Evolutionary conservation across 1,140 invertebrate genomes (phyloP).

Genomic region (Orchesella cincta): DNA sequence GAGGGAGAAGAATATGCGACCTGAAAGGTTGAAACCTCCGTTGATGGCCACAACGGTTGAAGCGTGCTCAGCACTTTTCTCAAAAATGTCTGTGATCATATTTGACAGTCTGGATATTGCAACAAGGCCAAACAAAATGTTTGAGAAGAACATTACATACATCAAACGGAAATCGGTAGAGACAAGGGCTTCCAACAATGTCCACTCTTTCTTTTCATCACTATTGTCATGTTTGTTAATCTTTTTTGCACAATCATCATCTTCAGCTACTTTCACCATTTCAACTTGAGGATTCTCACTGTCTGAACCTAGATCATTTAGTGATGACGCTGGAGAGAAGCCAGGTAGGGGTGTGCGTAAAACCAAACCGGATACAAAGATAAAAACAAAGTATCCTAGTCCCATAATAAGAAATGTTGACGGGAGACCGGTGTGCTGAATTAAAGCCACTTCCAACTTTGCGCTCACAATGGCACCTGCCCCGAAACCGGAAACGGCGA

Average conservation of each 20-base stretch:
- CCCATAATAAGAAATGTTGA: conserved; percentile 46
- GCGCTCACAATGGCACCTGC: conserved; percentile 45
- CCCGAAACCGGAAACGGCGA: conserved; percentile 48
- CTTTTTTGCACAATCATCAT: too few relatives aligned
- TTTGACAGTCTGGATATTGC: conserved; percentile 44
- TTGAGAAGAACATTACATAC: conserved; percentile 43
- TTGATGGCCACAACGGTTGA: conserved; percentile 44
- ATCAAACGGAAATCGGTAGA: conserved; percentile 23
- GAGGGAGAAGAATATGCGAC: conserved; percentile 42
- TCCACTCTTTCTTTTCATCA: conserved; percentile 30
- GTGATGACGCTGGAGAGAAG: neutral
- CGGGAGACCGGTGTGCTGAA: conserved; percentile 35
- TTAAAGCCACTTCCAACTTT: conserved; percentile 38
- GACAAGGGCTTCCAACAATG: conserved; percentile 29
- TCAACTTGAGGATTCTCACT: neutral
- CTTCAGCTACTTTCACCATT: neutral
- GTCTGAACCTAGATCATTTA: too few relatives aligned
- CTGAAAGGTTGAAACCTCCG: conserved; percentile 46
- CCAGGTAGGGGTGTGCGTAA: conserved; percentile 41
- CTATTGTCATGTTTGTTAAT: too few relatives aligned
- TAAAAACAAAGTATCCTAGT: conserved; percentile 32
- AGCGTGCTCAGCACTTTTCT: conserved; percentile 34
- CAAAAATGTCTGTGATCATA: conserved; percentile 46
- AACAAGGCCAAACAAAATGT: conserved; percentile 44
- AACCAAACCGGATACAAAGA: conserved; percentile 28